These are phyloP conservation scores for Sinodicranocentrus sp. DNA, from an alignment of 2,888 invertebrate genomes.

Conservation along the genomic window DNA sequence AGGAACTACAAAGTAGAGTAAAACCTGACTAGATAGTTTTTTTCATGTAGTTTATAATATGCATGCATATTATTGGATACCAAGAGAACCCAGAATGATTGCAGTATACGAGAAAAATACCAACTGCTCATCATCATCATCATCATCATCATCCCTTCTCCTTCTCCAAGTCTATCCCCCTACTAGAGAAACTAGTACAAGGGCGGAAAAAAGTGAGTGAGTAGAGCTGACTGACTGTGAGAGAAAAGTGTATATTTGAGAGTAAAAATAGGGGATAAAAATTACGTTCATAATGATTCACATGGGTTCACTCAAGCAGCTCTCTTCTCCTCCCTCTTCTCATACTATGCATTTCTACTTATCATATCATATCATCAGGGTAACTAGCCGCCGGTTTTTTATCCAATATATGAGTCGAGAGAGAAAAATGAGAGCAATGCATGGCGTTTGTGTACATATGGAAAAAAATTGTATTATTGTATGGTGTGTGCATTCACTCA, in stretches of 20 bases:
- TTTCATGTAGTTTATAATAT: slow-evolving; percentile 13
- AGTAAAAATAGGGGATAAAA: slow-evolving; percentile 73
- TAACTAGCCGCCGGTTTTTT: slow-evolving; percentile 51
- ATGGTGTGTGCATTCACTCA: slow-evolving; percentile 42
- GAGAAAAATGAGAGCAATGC: slow-evolving; percentile 40
- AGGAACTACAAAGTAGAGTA: background rate
- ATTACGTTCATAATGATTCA: slow-evolving; percentile 77
- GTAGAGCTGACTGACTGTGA: too few species aligned
- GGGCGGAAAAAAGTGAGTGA: background rate
- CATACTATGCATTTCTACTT: slow-evolving; percentile 42
- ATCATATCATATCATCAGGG: slow-evolving; percentile 48
- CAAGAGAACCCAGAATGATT: background rate
- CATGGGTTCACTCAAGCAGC: slow-evolving; percentile 71
- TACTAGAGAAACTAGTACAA: background rate
- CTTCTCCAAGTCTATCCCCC: background rate
- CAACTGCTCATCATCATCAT: slow-evolving; percentile 5
- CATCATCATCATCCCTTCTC: background rate
- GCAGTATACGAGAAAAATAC: background rate
- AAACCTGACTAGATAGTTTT: background rate
- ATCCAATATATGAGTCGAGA: slow-evolving; percentile 31
- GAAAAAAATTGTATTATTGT: slow-evolving; percentile 47
- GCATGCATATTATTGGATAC: slow-evolving; percentile 16
- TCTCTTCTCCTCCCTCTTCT: slow-evolving; percentile 1
- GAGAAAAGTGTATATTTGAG: background rate
- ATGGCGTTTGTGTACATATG: slow-evolving; percentile 28